Conservation (phyloP, 2,888 invertebrate species). For the Yponomeuta evonymella region DNA sequence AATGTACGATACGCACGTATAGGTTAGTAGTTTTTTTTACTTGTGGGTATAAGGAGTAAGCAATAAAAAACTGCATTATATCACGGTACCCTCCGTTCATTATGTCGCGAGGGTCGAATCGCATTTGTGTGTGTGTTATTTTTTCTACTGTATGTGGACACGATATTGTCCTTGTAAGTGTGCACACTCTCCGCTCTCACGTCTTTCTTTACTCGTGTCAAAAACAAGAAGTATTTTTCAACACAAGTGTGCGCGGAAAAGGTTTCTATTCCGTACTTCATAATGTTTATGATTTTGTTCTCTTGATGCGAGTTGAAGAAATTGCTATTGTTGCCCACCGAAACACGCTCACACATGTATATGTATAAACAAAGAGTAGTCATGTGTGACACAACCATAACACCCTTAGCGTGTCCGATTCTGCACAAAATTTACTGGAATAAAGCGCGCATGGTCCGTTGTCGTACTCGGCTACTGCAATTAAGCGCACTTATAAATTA, state of each 20-base stretch:
- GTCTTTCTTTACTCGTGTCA: slow-evolving; percentile 3
- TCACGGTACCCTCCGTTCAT: slow-evolving; percentile 70
- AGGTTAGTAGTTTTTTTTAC: slow-evolving; percentile 61
- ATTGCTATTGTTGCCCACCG: neutral
- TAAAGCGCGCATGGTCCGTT: slow-evolving; percentile 36
- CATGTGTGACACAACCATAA: slow-evolving; percentile 6
- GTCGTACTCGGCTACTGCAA: slow-evolving; percentile 47
- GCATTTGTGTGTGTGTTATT: slow-evolving; percentile 40
- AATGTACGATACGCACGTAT: slow-evolving; percentile 65
- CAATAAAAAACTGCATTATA: slow-evolving; percentile 76
- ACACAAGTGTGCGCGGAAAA: slow-evolving; percentile 4
- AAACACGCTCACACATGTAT: neutral
- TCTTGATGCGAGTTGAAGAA: neutral
- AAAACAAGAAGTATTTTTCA: slow-evolving; percentile 6
- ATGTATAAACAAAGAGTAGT: slow-evolving; percentile 7
- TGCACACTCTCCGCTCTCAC: neutral
- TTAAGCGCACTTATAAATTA: slow-evolving; percentile 62
- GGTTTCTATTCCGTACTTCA: slow-evolving; percentile 1
- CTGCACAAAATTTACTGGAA: slow-evolving; percentile 50
- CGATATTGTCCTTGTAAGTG: neutral
- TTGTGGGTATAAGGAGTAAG: slow-evolving; percentile 71
- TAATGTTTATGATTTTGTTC: slow-evolving; percentile 7
- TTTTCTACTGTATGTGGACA: slow-evolving; percentile 27
- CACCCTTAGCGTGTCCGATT: slow-evolving; percentile 52
- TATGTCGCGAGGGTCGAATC: slow-evolving; percentile 55